Base-by-base conservation (phyloP, 2,113 vertebrate genomes). In the Phalacrocorax brasilianus region DNA sequence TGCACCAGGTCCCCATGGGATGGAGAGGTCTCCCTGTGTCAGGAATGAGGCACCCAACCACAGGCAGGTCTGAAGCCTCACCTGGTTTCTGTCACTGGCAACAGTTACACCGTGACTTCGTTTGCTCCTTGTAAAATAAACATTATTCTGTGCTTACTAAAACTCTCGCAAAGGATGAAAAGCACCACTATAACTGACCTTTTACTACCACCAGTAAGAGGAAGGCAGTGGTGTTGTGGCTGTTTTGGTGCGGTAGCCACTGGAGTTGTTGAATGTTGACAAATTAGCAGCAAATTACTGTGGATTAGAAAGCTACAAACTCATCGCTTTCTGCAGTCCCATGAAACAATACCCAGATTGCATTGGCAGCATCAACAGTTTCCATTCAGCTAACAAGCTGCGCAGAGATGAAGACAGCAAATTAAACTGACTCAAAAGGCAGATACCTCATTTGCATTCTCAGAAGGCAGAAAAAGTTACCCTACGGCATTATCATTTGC, bases 261-360 rank as follows among this genome's bases (percentile, higher is more conserved):
- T 27, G 66, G 56, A 89, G 73, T 13, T 95, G 88, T 92, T 91
- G 95, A 52, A 65, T 89, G 83, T 86, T 81, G 88, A 80, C 91
- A 94, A 93, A 96, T 94, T 92, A 96, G 56, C 79, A 75, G 62
- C 86, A 95, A 97, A 97, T 95, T 95, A 75, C 20, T 2, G 3
- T 11, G 12, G 95, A 93, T 96, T 78, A 82, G 73, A 32, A 56
- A 76, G 66, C 58, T 85, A 85, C 90, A 93, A 85, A 93, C 85
- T 77, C 89, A 42, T 38, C 0, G 2, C 63, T 91, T 95, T 79
- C 89, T 71, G 33, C 80, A 68, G 62, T 35, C 86, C 84, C 50
- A 32, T 27, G 77, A 68, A 97, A 91, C 62, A 88, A 89, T 85
- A 89, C 55, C 77, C 92, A 93, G 94, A 89, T 79, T 89, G 73